A percentile compares a stretch with the other conserved stretches of the same genome.
Evolutionary conservation across 1,140 invertebrate species (phyloP).

Genomic region (Druon quercuslanigerum): DNA sequence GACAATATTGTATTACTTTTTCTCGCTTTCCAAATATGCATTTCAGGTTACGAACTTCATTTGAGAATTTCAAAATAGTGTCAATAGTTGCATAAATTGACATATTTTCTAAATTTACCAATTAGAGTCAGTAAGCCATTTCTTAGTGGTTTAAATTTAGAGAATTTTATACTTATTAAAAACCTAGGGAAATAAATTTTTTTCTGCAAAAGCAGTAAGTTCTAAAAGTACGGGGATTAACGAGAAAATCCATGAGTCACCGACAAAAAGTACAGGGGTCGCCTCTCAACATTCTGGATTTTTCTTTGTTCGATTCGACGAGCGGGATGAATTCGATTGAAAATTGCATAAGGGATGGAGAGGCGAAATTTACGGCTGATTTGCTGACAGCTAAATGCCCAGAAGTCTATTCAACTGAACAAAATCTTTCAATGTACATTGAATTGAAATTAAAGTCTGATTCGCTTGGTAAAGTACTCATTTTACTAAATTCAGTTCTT

Average conservation of each 20-base stretch:
- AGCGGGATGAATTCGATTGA: slow-evolving; percentile 13
- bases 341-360: neutral
- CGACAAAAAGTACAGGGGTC: neutral
- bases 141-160: too few species aligned
- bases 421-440: slow-evolving; percentile 27
- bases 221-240: slow-evolving; percentile 2
- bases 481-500: too few species aligned
- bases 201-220: slow-evolving; percentile 1
- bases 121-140: too few species aligned
- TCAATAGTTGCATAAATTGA: too few species aligned
- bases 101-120: too few species aligned
- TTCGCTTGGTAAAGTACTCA: slow-evolving; percentile 1
- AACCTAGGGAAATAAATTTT: neutral
- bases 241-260: slow-evolving; percentile 1
- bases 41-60: too few species aligned
- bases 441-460: slow-evolving; percentile 6
- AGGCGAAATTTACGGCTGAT: slow-evolving; percentile 23
- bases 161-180: neutral
- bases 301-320: slow-evolving; percentile 19
- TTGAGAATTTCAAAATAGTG: too few species aligned
- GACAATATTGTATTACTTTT: too few species aligned
- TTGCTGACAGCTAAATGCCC: slow-evolving; percentile 29
- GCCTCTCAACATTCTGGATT: neutral
- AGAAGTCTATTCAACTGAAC: slow-evolving; percentile 2
- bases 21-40: too few species aligned